A percentile compares a stretch with the other conserved stretches of the same genome.
phyloP scores from a whole-genome alignment of 2,888 invertebrate species.

The Plagodis pulveraria region DNA sequence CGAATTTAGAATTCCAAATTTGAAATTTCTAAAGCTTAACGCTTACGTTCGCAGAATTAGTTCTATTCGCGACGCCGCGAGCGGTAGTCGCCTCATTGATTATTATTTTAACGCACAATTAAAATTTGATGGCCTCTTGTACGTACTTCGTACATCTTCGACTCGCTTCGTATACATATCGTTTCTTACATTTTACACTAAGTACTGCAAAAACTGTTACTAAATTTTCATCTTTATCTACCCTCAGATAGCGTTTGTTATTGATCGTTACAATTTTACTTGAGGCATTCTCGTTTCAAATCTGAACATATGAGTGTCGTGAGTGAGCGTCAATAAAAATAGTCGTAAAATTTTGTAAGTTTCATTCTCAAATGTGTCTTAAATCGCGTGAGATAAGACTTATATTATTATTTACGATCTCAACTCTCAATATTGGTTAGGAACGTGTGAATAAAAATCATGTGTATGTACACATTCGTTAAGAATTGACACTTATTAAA shows the following conservation, averaged over 20 bases:
- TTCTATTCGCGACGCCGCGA: conserved; percentile 70
- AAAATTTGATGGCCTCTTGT: conserved; percentile 81
- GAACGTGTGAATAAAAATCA: conserved; percentile 84
- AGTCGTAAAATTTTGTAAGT: conserved; percentile 68
- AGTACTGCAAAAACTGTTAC: conserved; percentile 34
- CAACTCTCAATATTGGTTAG: conserved; percentile 59
- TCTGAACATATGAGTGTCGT: conserved; percentile 75
- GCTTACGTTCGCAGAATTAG: conserved; percentile 55
- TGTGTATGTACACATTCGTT: conserved; percentile 84
- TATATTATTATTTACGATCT: conserved; percentile 37
- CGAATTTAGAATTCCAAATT: conserved; percentile 36
- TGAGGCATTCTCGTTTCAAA: conserved; percentile 67
- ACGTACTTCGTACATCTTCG: conserved; percentile 77
- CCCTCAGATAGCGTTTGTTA: conserved; percentile 48
- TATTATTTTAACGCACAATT: conserved; percentile 84
- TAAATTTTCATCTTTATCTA: conserved; percentile 42
- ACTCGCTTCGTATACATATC: conserved; percentile 48
- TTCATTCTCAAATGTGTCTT: conserved; percentile 55
- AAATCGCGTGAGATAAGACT: conserved; percentile 46
- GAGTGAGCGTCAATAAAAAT: conserved; percentile 84
- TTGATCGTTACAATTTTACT: conserved; percentile 44
- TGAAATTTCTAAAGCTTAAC: conserved; percentile 32
- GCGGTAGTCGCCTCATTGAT: conserved; percentile 81
- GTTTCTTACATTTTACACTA: conserved; percentile 24
- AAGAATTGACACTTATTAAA: conserved; percentile 85